Conservation (phyloP, 1,140 invertebrate genomes). For the Panagrolaimus sp. region DNA sequence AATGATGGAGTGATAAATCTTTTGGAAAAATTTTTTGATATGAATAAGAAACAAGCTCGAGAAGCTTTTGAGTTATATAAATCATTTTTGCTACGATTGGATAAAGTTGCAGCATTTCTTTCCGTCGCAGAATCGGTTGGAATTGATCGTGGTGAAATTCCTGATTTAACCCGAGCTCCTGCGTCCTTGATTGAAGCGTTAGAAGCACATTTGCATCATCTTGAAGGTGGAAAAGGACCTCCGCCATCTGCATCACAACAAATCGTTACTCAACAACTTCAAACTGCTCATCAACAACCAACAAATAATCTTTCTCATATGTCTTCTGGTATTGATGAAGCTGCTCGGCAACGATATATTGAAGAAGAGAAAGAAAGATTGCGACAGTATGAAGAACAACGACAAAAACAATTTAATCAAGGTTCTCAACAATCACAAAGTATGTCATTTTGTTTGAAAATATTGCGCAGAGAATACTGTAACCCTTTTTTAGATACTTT, state of each 20-base stretch:
- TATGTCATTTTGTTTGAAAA: background rate
- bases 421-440: slow-evolving; percentile 1
- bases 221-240: slow-evolving; percentile 67
- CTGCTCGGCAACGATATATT: slow-evolving; percentile 50
- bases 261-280: slow-evolving; percentile 43
- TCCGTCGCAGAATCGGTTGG: slow-evolving; percentile 96
- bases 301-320: slow-evolving; percentile 23
- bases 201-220: slow-evolving; percentile 83
- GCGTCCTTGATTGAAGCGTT: slow-evolving; percentile 93
- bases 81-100: slow-evolving; percentile 94
- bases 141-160: slow-evolving; percentile 97
- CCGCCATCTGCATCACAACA: slow-evolving; percentile 27
- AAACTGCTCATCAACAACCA: slow-evolving; percentile 17
- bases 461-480: background rate
- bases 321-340: slow-evolving; percentile 43
- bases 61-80: slow-evolving; percentile 98
- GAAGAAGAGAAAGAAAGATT: slow-evolving; percentile 58
- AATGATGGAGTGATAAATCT: slow-evolving; percentile 99
- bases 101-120: slow-evolving; percentile 93
- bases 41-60: slow-evolving; percentile 94
- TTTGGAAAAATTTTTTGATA: slow-evolving; percentile 97
- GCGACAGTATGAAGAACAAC: slow-evolving; percentile 54
- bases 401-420: slow-evolving; percentile 35
- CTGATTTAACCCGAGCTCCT: slow-evolving; percentile 94
- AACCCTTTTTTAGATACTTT: slow-evolving; percentile 10